A percentile compares a stretch with the other conserved stretches of the same genome.
These are phyloP conservation scores for Corythornis cristatus DNA, from an alignment of 2,113 vertebrate species.

Conservation along the genomic window DNA sequence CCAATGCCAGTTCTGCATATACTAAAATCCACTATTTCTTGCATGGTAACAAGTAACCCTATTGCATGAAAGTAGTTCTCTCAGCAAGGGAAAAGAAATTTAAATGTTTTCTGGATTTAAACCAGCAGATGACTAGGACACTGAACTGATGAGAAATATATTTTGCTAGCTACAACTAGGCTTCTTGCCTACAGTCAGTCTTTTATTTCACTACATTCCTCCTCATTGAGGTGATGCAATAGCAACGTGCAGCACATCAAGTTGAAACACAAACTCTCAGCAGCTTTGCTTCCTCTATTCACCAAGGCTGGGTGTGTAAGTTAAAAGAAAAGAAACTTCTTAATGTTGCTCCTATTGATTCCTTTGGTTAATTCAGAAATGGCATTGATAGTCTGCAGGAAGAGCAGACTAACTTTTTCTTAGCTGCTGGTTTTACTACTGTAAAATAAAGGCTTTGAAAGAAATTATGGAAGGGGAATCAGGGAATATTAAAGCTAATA, in stretches of 20 bases:
- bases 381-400: background rate
- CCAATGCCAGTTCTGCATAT: background rate
- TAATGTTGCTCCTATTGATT: background rate
- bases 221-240: background rate
- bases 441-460: conserved; percentile 35
- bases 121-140: background rate
- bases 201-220: background rate
- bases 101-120: background rate
- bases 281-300: conserved; percentile 7
- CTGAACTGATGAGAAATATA: background rate
- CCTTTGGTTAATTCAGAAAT: conserved; percentile 20
- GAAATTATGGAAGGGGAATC: background rate
- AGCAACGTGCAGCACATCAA: background rate
- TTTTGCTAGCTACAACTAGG: background rate
- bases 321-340: background rate
- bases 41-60: background rate
- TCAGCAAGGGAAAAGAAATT: background rate
- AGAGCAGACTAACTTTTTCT: conserved; percentile 14
- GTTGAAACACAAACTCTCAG: background rate
- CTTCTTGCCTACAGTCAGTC: conserved; percentile 13
- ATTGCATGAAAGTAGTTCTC: background rate
- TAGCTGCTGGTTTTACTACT: conserved; percentile 30
- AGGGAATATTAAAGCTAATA: background rate
- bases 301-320: background rate
- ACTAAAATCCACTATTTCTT: background rate